Percentiles rank a stretch among this genome's conserved stretches.
Conservation (phyloP, 2,113 vertebrate genomes). For the Leiothrix lutea region DNA sequence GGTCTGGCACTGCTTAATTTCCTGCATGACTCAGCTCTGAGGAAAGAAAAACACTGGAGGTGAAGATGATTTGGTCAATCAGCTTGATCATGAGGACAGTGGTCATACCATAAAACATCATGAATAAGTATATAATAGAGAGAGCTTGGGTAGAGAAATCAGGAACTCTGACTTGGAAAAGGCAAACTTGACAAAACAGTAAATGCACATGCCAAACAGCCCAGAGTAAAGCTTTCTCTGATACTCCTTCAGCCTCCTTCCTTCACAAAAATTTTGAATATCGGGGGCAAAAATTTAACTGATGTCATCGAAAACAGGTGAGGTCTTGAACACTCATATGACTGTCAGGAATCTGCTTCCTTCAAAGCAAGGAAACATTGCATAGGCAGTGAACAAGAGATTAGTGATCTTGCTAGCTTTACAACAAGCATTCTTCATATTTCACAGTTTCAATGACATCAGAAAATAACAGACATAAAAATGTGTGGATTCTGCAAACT, state of each 20-base stretch:
- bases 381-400: background rate
- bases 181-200: background rate
- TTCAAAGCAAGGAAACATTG: background rate
- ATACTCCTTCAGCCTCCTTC: background rate
- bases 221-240: background rate
- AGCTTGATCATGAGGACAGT: background rate
- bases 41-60: background rate
- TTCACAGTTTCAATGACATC: background rate
- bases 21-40: background rate
- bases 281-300: background rate
- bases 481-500: background rate
- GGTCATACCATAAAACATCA: background rate
- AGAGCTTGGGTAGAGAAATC: background rate
- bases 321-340: background rate
- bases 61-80: background rate
- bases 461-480: background rate
- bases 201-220: background rate
- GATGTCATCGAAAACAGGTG: background rate
- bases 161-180: background rate
- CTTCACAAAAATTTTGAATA: background rate
- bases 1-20: background rate
- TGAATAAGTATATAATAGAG: background rate
- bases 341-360: background rate
- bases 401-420: background rate
- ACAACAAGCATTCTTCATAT: background rate